Percentiles rank a stretch among this genome's conserved stretches.
phyloP scores from a whole-genome alignment of 2,888 invertebrate species.

The Drosophila pseudotalamancana region DNA sequence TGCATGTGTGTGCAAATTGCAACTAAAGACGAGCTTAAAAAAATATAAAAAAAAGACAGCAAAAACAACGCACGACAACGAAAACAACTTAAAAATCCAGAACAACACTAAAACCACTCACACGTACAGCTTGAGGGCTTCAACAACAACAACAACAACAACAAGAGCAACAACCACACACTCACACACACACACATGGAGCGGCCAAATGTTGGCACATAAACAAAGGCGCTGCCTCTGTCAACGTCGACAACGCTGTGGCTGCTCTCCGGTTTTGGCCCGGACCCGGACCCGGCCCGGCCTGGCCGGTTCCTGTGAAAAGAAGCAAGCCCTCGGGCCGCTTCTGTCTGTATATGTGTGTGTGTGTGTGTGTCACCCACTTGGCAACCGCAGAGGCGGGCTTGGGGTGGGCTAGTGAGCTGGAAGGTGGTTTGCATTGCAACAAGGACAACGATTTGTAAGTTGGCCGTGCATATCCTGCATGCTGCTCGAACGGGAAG shows the following conservation, averaged over 20 bases:
- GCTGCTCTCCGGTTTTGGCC: conserved; percentile 19
- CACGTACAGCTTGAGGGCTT: conserved; percentile 71
- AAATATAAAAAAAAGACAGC: conserved; percentile 49
- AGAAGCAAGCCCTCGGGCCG: conserved; percentile 56
- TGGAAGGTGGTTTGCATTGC: conserved; percentile 30
- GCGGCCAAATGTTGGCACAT: conserved; percentile 67
- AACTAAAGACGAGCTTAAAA: conserved; percentile 61
- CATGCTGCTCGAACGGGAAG: conserved; percentile 26
- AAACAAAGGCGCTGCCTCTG: conserved; percentile 61
- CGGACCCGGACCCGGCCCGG: conserved; percentile 1
- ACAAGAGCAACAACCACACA: conserved; percentile 4
- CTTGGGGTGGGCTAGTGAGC: neutral
- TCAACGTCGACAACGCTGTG: neutral
- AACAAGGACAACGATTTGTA: conserved; percentile 61
- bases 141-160: conserved; percentile 36
- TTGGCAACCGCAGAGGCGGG: conserved; percentile 52
- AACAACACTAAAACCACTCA: conserved; percentile 78
- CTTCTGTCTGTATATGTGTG: too few species aligned
- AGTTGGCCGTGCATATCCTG: conserved; percentile 60
- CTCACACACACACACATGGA: conserved; percentile 7
- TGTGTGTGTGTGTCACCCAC: conserved; percentile 26
- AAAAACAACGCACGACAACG: conserved; percentile 69
- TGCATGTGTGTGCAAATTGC: conserved; percentile 58
- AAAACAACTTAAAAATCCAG: conserved; percentile 79
- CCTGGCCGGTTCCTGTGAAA: conserved; percentile 39